Percentiles rank a stretch among this genome's conserved stretches.
phyloP scores from a whole-genome alignment of 1,140 invertebrate genomes.

The Pygmarrhopalites habei region DNA sequence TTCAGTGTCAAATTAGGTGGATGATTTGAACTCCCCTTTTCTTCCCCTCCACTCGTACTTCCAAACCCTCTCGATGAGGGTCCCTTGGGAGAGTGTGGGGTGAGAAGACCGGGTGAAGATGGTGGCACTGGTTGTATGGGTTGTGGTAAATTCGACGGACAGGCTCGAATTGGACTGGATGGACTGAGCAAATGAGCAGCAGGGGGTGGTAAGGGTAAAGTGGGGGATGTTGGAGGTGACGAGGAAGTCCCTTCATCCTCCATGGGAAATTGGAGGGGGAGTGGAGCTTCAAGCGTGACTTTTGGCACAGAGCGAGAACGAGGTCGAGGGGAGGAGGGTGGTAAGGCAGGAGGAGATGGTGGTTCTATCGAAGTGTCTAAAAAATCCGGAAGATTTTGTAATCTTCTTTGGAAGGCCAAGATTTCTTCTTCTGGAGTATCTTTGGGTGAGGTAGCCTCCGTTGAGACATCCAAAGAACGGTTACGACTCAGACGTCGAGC shows the following conservation, averaged over 20 bases:
- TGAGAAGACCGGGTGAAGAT: slow-evolving; percentile 32
- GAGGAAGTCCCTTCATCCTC: slow-evolving; percentile 15
- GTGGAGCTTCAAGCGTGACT: slow-evolving; percentile 47
- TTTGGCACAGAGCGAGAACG: slow-evolving; percentile 50
- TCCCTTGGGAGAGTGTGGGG: slow-evolving; percentile 35
- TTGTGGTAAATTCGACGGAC: slow-evolving; percentile 36
- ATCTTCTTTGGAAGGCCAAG: slow-evolving; percentile 49
- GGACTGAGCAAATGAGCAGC: slow-evolving; percentile 37
- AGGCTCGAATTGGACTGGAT: slow-evolving; percentile 40
- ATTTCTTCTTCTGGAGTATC: slow-evolving; percentile 50
- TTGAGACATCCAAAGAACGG: slow-evolving; percentile 34
- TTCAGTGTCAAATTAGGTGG: not conserved
- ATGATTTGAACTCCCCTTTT: not conserved
- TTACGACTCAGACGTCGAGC: slow-evolving; percentile 33
- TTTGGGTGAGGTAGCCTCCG: slow-evolving; percentile 36
- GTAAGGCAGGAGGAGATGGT: slow-evolving; percentile 41
- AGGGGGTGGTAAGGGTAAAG: slow-evolving; percentile 41
- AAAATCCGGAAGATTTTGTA: slow-evolving; percentile 51
- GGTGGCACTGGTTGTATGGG: slow-evolving; percentile 30
- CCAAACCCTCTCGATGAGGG: slow-evolving; percentile 23
- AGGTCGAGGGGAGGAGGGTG: slow-evolving; percentile 43
- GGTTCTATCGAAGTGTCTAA: slow-evolving; percentile 38
- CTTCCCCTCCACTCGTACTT: not conserved
- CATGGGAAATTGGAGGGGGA: slow-evolving; percentile 44
- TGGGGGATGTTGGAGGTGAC: slow-evolving; percentile 39